Evolutionary conservation across 1,140 invertebrate genomes (phyloP), one percentile per base, ranked within the genome.

Genomic region (Dendrolimus punctatus): DNA sequence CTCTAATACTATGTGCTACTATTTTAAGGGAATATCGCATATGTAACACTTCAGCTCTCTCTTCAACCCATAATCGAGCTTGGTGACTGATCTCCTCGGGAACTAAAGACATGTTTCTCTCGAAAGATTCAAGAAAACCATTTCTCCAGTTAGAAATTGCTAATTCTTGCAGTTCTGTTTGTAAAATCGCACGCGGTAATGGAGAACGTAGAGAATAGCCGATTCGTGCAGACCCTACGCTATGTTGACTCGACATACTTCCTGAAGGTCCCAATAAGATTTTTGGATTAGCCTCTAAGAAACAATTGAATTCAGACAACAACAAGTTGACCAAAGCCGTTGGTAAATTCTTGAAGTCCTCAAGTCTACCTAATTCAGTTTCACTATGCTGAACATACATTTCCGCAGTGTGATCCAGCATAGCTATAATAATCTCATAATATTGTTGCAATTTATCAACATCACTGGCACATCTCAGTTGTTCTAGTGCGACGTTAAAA

Each of bases 41-140:
- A 40, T 71, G 60, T 57, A 82, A 53, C 4, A 63, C 48, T 45
- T 63, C 41, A 6, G 49, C 56, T 54, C 65, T 71, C 51, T 76
- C 71, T 48, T 72, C 60, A 5, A 80, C 62, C 76, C 79, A 85
- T 42, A 62, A 53, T 23, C 61, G 57, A 46, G 66, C 66, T 54
- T 80, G 70, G 49, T 57, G 56, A 38, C 52, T 61, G 39, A 82
- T 38, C 55, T 75, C 62, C 9, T 77, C 69, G 5, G 71, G 52
- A 3, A 85, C 54, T 49, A 62, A 43, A 40, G 62, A 54, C 4
- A 85, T 45, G 50, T 71, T 73, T 38, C 57, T 60, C 42, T 63
- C 49, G 55, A 85, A 75, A 5, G 74, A 70, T 62, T 80, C 77
- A 5, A 85, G 57, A 53, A 80, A 80, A 36, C 71, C 72, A 53